Evolutionary conservation across 2,888 invertebrate species (phyloP).

Genomic region (Onthophagus sagittarius): DNA sequence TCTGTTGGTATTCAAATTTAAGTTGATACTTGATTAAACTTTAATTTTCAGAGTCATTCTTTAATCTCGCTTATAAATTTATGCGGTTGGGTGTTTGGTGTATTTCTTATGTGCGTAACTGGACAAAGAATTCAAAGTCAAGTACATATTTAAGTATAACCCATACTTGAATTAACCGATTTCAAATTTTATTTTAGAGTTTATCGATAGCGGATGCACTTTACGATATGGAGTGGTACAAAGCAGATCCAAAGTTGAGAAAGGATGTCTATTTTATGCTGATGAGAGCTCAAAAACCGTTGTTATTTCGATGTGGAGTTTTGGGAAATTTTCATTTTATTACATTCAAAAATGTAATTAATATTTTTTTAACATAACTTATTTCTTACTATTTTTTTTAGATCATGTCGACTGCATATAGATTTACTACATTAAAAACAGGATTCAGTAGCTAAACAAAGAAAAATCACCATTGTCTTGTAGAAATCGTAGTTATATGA

Average conservation of each 20-base stretch:
- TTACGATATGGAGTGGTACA: slow-evolving; percentile 10
- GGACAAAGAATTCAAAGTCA: not conserved
- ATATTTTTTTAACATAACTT: not conserved
- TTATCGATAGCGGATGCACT: not conserved
- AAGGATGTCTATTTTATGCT: slow-evolving; percentile 7
- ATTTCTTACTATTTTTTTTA: not conserved
- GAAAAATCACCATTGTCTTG: no score
- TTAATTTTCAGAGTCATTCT: not conserved
- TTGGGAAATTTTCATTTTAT: not conserved
- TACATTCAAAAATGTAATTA: not conserved
- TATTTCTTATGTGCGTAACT: not conserved
- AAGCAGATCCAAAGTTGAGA: not conserved
- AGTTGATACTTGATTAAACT: not conserved
- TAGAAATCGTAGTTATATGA: no score
- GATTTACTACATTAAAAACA: not conserved
- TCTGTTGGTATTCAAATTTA: not conserved
- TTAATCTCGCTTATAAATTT: not conserved
- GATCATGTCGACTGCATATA: not conserved
- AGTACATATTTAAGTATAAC: not conserved
- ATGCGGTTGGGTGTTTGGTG: slow-evolving; percentile 1
- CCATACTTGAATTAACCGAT: no score
- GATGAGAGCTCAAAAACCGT: not conserved
- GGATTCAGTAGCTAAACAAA: not conserved
- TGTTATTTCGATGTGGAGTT: not conserved
- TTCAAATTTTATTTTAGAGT: slow-evolving; percentile 7